Conservation (phyloP, 2,113 vertebrate species). For the Oncorhynchus masou region DNA sequence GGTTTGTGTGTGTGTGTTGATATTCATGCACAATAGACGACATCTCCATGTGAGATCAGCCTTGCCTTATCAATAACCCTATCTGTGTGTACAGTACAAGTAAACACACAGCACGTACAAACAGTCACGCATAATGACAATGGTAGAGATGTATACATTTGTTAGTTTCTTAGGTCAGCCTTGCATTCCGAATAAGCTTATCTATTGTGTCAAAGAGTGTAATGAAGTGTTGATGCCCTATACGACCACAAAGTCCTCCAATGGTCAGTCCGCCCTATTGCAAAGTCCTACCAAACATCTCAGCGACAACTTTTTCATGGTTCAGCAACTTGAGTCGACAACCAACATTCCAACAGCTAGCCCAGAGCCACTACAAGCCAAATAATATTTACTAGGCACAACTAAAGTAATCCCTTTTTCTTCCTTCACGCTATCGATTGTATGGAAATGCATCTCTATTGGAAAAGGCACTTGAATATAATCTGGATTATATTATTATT, state of each 20-base stretch:
- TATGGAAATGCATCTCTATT: background rate
- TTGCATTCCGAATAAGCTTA: no score
- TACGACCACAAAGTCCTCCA: no score
- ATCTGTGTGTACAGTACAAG: no score
- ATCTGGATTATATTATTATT: background rate
- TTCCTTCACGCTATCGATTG: background rate
- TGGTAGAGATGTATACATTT: no score
- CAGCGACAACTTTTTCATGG: background rate
- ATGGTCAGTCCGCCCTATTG: no score
- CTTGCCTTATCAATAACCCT: no score
- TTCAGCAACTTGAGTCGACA: background rate
- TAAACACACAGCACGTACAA: no score
- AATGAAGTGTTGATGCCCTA: no score
- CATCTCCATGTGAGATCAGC: conserved; percentile 33
- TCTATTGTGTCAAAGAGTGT: no score
- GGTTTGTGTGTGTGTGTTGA: conserved; percentile 44
- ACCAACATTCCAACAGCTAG: background rate
- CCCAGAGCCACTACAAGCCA: background rate
- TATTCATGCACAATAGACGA: conserved; percentile 8
- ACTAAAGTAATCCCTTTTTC: conserved; percentile 3
- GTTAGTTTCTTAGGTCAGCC: no score
- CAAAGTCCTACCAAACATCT: no score
- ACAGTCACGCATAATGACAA: no score
- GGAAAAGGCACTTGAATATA: conserved; percentile 10
- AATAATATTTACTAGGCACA: conserved; percentile 12